Evolutionary conservation across 2,888 invertebrate species (phyloP), one percentile per base, ranked within the genome.

Genomic region (Pachliopta kotzebuea): DNA sequence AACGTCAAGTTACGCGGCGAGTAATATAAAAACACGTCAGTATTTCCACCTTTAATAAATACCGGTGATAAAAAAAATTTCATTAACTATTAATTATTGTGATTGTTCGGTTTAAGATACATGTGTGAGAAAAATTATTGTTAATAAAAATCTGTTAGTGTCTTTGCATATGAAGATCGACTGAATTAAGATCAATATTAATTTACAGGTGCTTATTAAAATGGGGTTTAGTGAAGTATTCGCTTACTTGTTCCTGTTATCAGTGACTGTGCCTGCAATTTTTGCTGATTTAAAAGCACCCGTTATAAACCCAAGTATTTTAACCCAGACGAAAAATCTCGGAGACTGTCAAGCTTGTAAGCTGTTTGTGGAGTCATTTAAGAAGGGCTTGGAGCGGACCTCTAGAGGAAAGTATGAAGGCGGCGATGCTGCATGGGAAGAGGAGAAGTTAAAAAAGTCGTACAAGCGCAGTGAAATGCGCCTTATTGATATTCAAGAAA

Each of bases 351-450:
- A 95, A 74, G 94, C 96, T 0, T 97, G 97, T 80, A 95, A 93
- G 78, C 80, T 94, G 70, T 93, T 96, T 61, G 93, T 95, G 4
- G 94, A 95, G 37, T 97, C 97, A 0, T 96, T 97, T 75, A 93
- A 94, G 78, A 93, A 93, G 94, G 98, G 97, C 2, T 88, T 98
- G 70, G 95, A 96, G 68, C 93, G 93, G 71, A 98, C 98, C 0
- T 91, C 95, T n/a, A 94, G 96, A 73, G 96, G 96, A 17, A 97
- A 97, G 83, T 98, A 96, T 85, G 98, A 97, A 74, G 98, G 98
- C 4, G 98, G 98, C 0, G 98, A 98, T 81, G 94, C 97, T 0
- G 97, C 96, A 7, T 98, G 98, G 97, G 98, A 98, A 80, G 97
- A 97, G 81, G 95, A 97, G 77, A 96, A 97, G 73, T 85, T 97